These are phyloP conservation scores for Brenthis daphne DNA, from an alignment of 2,888 invertebrate genomes.

Conservation along the genomic window DNA sequence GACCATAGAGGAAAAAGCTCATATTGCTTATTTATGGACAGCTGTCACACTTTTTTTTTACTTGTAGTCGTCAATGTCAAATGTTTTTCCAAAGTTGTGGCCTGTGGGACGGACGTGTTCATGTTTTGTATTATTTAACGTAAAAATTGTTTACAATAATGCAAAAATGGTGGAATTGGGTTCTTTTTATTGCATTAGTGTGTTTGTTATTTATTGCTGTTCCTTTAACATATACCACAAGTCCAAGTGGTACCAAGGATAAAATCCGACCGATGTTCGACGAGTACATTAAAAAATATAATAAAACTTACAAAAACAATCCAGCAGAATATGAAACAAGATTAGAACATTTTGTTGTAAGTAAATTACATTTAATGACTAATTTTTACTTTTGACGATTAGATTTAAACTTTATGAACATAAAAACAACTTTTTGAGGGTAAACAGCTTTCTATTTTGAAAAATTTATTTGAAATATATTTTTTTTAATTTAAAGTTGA, in stretches of 20 bases:
- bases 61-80: no score
- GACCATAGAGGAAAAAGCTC: no score
- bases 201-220: conserved; percentile 67
- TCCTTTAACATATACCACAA: conserved; percentile 55
- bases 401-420: no score
- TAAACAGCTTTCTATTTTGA: no score
- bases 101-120: conserved; percentile 20
- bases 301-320: conserved; percentile 77
- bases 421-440: no score
- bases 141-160: conserved; percentile 48
- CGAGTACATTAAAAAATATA: conserved; percentile 76
- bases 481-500: no score
- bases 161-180: conserved; percentile 74
- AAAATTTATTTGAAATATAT: no score
- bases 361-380: conserved; percentile 40
- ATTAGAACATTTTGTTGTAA: conserved; percentile 80
- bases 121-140: conserved; percentile 18
- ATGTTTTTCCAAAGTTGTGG: neutral
- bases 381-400: neutral
- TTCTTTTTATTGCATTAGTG: conserved; percentile 57
- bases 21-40: no score
- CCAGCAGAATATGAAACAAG: conserved; percentile 74
- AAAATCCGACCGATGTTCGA: conserved; percentile 68
- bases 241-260: conserved; percentile 46
- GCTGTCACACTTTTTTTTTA: no score